Conservation (phyloP, 2,888 invertebrate genomes). For the Ypsolopha sequella region DNA sequence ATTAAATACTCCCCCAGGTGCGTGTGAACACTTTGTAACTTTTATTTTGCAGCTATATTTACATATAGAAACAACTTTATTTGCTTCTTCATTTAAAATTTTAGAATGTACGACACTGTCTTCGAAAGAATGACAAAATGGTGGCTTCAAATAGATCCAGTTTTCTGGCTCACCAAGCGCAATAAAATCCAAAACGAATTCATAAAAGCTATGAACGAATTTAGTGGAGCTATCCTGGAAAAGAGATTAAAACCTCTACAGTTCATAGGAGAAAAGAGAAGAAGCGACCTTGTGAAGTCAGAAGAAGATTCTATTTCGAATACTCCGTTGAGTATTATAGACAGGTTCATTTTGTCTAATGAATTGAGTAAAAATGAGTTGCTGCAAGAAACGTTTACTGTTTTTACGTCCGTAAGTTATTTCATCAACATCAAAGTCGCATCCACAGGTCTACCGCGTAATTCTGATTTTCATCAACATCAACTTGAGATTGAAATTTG, state of each 20-base stretch:
- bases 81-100: constrained; percentile 9
- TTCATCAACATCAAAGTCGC: too few species aligned
- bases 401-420: constrained; percentile 47
- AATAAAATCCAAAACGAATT: constrained; percentile 19
- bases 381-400: constrained; percentile 38
- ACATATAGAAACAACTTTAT: too few species aligned
- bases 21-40: constrained; percentile 5
- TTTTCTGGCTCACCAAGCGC: constrained; percentile 30
- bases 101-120: constrained; percentile 35
- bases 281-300: constrained; percentile 18
- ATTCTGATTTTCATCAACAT: too few species aligned
- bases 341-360: constrained; percentile 40
- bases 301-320: constrained; percentile 28
- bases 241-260: constrained; percentile 22
- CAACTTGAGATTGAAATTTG: too few species aligned
- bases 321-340: constrained; percentile 42
- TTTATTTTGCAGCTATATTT: background rate
- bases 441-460: too few species aligned
- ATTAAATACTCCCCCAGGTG: constrained; percentile 33
- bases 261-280: constrained; percentile 8
- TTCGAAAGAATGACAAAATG: constrained; percentile 52
- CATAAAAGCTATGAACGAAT: constrained; percentile 15
- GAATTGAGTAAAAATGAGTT: constrained; percentile 30
- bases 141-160: constrained; percentile 46
- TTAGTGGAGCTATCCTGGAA: constrained; percentile 22